phyloP scores from a whole-genome alignment of 2,113 vertebrate species.

The Heloderma charlesbogerti region DNA sequence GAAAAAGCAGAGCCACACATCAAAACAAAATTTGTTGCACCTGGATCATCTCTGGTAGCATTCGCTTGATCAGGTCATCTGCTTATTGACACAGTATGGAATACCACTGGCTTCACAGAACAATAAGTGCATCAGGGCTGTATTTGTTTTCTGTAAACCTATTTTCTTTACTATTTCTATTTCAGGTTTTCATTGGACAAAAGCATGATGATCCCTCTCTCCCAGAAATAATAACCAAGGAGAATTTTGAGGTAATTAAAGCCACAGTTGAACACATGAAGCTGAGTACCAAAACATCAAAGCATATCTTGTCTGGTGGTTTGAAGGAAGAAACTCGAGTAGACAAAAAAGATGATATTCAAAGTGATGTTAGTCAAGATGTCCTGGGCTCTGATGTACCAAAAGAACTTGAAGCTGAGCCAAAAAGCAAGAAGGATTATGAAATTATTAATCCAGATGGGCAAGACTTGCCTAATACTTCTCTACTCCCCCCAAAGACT shows the following conservation, averaged over 20 bases:
- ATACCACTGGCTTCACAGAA: constrained; percentile 2
- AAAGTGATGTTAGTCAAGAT: constrained; percentile 14
- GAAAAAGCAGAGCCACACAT: neutral
- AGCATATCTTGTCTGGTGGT: constrained; percentile 11
- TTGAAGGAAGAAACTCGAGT: constrained; percentile 30
- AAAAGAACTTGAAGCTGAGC: constrained; percentile 32
- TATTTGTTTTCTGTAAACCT: neutral
- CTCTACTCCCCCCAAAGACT: constrained; percentile 28
- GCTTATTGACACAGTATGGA: neutral
- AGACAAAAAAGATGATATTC: constrained; percentile 29
- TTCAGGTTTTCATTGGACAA: constrained; percentile 69
- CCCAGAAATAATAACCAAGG: constrained; percentile 65
- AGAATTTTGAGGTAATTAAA: constrained; percentile 70
- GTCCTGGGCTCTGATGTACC: constrained; percentile 16
- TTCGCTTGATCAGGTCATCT: neutral
- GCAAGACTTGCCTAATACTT: constrained; percentile 38
- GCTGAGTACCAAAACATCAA: constrained; percentile 50
- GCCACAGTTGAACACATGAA: constrained; percentile 49
- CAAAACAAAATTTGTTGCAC: neutral
- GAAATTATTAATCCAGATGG: neutral
- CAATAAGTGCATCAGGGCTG: neutral
- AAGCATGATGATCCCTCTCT: constrained; percentile 68
- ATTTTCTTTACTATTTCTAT: neutral
- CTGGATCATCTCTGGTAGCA: neutral
- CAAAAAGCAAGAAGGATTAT: constrained; percentile 7